These are phyloP conservation scores for Achatina immaculata DNA, from an alignment of 1,140 invertebrate genomes.

Conservation along the genomic window DNA sequence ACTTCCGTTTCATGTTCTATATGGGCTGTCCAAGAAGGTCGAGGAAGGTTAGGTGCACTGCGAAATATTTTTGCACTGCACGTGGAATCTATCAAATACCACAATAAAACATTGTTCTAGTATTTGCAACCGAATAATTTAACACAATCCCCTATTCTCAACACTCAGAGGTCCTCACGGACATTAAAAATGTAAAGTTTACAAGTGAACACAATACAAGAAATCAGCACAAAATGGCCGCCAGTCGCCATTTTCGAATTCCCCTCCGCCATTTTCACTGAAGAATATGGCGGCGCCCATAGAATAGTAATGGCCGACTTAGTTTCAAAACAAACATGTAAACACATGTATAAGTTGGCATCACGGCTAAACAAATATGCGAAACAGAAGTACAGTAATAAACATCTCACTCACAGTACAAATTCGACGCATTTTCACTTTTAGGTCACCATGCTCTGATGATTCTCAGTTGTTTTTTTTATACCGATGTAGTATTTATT, in stretches of 20 bases:
- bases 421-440: not conserved
- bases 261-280: constrained; percentile 77
- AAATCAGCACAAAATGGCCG: constrained; percentile 68
- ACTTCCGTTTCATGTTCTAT: constrained; percentile 10
- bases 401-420: not conserved
- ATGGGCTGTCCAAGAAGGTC: constrained; percentile 16
- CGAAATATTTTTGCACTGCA: no score
- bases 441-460: not conserved
- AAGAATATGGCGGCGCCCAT: constrained; percentile 80
- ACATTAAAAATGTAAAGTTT: no score
- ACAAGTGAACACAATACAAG: no score
- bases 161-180: no score
- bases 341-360: not conserved
- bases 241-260: constrained; percentile 66
- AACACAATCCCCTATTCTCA: no score
- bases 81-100: no score
- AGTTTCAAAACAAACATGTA: constrained; percentile 69
- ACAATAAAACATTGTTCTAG: no score
- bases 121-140: no score
- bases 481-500: no score
- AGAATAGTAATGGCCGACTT: constrained; percentile 72
- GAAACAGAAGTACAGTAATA: not conserved
- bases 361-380: not conserved
- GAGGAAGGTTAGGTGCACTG: constrained; percentile 1
- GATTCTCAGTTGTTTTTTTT: no score